phyloP scores from a whole-genome alignment of 2,888 invertebrate genomes.

The Nomada ruficornis region DNA sequence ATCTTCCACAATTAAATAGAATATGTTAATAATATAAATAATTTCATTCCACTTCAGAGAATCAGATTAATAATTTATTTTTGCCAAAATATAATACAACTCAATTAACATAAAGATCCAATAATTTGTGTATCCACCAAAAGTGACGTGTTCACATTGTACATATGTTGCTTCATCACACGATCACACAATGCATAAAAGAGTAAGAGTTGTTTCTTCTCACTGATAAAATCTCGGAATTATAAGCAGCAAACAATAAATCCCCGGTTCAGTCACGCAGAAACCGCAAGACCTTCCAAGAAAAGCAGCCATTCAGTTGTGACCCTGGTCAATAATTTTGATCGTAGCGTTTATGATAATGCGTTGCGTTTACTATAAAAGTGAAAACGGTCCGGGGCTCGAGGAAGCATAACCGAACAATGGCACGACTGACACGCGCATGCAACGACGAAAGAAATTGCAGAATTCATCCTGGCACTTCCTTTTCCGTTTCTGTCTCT shows the following conservation, averaged over 20 bases:
- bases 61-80: too few relatives aligned
- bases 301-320: slow-evolving; percentile 6
- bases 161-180: too few relatives aligned
- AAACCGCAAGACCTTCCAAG: not conserved
- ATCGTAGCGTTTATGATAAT: slow-evolving; percentile 70
- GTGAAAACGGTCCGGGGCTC: slow-evolving; percentile 74
- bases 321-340: slow-evolving; percentile 33
- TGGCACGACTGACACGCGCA: slow-evolving; percentile 53
- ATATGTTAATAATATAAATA: too few relatives aligned
- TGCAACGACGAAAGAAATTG: slow-evolving; percentile 38
- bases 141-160: too few relatives aligned
- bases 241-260: not conserved
- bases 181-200: too few relatives aligned
- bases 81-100: too few relatives aligned
- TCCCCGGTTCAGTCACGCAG: not conserved
- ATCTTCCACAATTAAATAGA: too few relatives aligned
- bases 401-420: slow-evolving; percentile 74
- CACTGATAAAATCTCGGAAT: too few relatives aligned
- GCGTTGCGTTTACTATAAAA: slow-evolving; percentile 75
- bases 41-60: too few relatives aligned
- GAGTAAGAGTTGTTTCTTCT: too few relatives aligned
- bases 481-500: not conserved
- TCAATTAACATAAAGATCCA: too few relatives aligned
- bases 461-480: slow-evolving; percentile 19
- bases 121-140: too few relatives aligned